Conservation (phyloP, 1,140 invertebrate genomes). For the Pachypsylla venusta region DNA sequence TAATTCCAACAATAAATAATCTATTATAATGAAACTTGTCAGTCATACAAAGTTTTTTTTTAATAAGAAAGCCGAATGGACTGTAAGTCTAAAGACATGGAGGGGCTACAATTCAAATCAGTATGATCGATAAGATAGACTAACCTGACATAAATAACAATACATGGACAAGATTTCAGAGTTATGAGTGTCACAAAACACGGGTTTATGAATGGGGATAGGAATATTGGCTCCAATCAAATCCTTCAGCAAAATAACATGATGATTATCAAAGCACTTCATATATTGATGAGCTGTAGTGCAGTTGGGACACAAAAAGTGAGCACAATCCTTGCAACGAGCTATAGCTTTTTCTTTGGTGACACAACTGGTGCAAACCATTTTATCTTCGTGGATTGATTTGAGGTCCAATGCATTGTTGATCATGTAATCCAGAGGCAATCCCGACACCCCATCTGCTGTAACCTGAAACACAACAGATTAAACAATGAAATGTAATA, state of each 20-base stretch:
- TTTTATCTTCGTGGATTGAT: constrained; percentile 53
- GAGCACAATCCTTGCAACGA: constrained; percentile 81
- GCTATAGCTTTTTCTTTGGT: constrained; percentile 79
- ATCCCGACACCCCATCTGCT: constrained; percentile 49
- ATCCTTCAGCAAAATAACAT: constrained; percentile 74
- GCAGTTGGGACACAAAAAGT: constrained; percentile 82
- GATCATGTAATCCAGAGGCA: constrained; percentile 67
- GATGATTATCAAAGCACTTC: constrained; percentile 85
- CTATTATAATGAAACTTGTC: too few species aligned
- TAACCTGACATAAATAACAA: constrained; percentile 63
- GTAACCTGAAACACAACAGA: constrained; percentile 35
- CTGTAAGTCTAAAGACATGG: too few species aligned
- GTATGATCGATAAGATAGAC: constrained; percentile 8
- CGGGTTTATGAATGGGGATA: constrained; percentile 60
- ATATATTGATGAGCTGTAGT: constrained; percentile 80
- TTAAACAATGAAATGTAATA: constrained; percentile 11
- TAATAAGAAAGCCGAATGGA: too few species aligned
- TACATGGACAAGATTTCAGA: constrained; percentile 66
- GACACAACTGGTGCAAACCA: constrained; percentile 75
- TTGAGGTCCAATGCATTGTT: constrained; percentile 73
- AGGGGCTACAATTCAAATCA: not conserved
- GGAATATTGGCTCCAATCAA: constrained; percentile 48
- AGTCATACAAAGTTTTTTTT: too few species aligned
- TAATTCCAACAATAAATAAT: too few species aligned
- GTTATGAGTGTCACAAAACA: constrained; percentile 58